Evolutionary conservation across 1,140 invertebrate genomes (phyloP), one percentile per base, ranked within the genome.

Genomic region (Caenorhabditis latens): DNA sequence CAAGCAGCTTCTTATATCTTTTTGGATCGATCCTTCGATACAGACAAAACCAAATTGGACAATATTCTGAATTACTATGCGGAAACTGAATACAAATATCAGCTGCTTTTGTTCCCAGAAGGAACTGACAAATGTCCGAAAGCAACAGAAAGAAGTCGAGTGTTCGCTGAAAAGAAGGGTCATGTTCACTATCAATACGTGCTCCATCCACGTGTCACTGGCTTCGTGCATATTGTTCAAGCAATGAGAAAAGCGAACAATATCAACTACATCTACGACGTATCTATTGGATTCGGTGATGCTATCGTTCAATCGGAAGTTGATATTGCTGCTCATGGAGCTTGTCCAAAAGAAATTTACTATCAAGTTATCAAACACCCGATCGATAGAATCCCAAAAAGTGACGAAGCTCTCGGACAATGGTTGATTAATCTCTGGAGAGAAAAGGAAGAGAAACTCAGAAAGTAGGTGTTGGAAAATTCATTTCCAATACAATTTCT

Each of bases 151-250:
- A 95, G 94, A 83, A 97, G 96, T 87, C 94, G 96, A 89, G 93
- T 93, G 67, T 97, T 95, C 93, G 96, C 96, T 1, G 92, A 93
- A 14, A 95, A 95, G 89, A 94, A 96, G 91, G 94, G 95, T 88
- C 93, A 96, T 40, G 90, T 94, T 92, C 92, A 93, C 63, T 96
- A 96, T 89, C 93, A 95, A 9, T 95, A 95, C 91, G 95, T 96
- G 8, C 93, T 97, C 0, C 96, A 97, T 93, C 96, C 96, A 0
- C 95, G 96, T 88, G 96, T 95, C 4, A 96, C 96, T 3, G 96
- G 96, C 1, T 97, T 97, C 93, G 94, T 94, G 55, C 96, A 95
- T 90, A 91, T 97, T 48, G 94, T 94, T 1, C 93, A 94, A 61
- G 94, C 95, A 90, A 95, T 96, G 90, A 93, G 95, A 85, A 93